Base-by-base conservation (phyloP, 2,797 vertebrate genomes). In the Hybognathus amarus region DNA sequence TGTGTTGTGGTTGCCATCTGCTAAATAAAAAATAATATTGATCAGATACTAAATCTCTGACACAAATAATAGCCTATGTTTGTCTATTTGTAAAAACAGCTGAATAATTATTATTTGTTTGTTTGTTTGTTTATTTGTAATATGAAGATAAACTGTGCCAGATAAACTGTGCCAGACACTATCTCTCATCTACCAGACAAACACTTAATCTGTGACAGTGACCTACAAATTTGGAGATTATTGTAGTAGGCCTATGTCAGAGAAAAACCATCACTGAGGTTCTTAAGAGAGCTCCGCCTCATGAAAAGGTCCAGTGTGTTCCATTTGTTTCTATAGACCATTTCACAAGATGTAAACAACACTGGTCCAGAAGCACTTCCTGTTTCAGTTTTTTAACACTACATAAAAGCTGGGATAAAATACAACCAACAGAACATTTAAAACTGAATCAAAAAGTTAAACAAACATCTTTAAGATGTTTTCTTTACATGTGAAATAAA, bases 181-280 rank as follows among this genome's bases (percentile, higher is more conserved):
- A 85, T 91, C 89, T 91, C 88, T 93, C 90, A 92, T 93, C 87
- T 91, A 89, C 89, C 91, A 89, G 85, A 94, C 91, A 88, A 88
- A 91, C 81, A 84, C 90, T 92, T 93, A 93, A 94, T 94, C 92
- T 92, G 89, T 90, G 92, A 92, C 88, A 90, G 88, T 90, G 93
- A 92, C 89, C 93, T 90, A 91, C 89, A 85, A 47, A 88, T 81
- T 79, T 59, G 63, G 81, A 83, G 83, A 86, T 90, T 92, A 94
- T 93, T 92, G 91, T 88, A 89, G 87, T 89, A n/a, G n/a, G n/a
- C n/a, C n/a, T n/a, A 86, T 88, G 86, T 89, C 82, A 83, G 87
- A 75, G 77, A 85, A 88, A 86, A 81, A 83, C 15, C 30, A 76
- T 84, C 80, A 84, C 83, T 85, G 64, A 90, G 88, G 85, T 83